Evolutionary conservation across 2,113 vertebrate genomes (phyloP).

Genomic region (Gymnobelideus leadbeateri): DNA sequence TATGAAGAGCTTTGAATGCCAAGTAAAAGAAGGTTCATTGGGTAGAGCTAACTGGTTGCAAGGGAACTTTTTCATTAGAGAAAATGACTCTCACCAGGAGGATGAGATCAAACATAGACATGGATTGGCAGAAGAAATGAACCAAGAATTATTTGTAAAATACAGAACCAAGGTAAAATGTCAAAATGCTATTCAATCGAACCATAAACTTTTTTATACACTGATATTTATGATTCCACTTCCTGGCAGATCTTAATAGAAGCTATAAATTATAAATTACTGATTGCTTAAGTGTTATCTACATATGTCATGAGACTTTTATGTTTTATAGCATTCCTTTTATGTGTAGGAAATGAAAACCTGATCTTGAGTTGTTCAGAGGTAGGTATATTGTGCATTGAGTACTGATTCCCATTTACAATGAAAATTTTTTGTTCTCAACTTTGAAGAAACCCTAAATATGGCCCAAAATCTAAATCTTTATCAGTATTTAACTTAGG

Average conservation of each 20-base stretch:
- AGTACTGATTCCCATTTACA: not conserved
- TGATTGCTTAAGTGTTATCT: not conserved
- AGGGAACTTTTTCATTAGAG: not conserved
- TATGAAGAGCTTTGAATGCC: not conserved
- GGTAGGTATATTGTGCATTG: not conserved
- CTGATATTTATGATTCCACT: not conserved
- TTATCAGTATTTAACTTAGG: not conserved
- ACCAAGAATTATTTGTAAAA: not conserved
- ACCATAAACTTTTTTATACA: not conserved
- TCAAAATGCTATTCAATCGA: not conserved
- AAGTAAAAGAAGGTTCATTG: not conserved
- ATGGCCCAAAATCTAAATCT: not conserved
- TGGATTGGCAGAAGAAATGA: not conserved
- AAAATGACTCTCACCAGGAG: not conserved
- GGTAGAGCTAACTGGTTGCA: not conserved
- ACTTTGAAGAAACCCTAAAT: not conserved
- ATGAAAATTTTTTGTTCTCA: not conserved
- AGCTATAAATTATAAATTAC: not conserved
- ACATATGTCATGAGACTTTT: not conserved
- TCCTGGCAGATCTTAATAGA: not conserved
- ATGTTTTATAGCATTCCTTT: not conserved
- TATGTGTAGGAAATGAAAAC: not conserved
- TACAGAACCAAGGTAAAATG: not conserved
- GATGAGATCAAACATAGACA: not conserved
- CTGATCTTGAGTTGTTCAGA: not conserved